A percentile compares a stretch with the other conserved stretches of the same genome.
These are phyloP conservation scores for Scalopus aquaticus DNA, from an alignment of 2,113 vertebrate genomes.

Conservation along the genomic window DNA sequence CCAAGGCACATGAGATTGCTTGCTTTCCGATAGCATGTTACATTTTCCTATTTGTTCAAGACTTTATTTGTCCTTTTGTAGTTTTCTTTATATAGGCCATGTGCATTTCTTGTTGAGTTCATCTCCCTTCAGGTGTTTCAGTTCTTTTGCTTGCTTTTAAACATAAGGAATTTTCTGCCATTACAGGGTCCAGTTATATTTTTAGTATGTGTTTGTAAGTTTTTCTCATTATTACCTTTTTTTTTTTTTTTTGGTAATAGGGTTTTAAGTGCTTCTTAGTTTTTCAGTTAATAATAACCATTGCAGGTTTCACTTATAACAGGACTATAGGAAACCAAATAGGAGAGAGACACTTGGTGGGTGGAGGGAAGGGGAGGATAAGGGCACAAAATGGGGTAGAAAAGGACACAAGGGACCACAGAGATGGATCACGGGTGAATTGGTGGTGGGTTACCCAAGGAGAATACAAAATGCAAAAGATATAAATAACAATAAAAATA, in stretches of 20 bases:
- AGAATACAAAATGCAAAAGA: no score
- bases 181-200: not conserved
- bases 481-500: no score
- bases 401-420: no score
- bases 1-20: accelerated
- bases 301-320: no score
- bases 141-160: not conserved
- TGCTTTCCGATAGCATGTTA: not conserved
- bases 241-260: not conserved
- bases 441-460: no score
- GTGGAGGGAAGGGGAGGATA: no score
- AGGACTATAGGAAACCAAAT: no score
- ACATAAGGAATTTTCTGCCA: not conserved
- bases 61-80: not conserved
- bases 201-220: not conserved
- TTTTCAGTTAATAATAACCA: not conserved
- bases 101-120: not conserved
- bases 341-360: no score
- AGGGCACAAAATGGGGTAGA: no score
- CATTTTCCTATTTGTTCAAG: not conserved
- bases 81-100: not conserved
- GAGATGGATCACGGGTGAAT: no score
- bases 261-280: not conserved
- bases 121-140: not conserved
- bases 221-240: not conserved